These are phyloP conservation scores for Zeus faber DNA, from an alignment of 2,113 vertebrate species.

Conservation along the genomic window DNA sequence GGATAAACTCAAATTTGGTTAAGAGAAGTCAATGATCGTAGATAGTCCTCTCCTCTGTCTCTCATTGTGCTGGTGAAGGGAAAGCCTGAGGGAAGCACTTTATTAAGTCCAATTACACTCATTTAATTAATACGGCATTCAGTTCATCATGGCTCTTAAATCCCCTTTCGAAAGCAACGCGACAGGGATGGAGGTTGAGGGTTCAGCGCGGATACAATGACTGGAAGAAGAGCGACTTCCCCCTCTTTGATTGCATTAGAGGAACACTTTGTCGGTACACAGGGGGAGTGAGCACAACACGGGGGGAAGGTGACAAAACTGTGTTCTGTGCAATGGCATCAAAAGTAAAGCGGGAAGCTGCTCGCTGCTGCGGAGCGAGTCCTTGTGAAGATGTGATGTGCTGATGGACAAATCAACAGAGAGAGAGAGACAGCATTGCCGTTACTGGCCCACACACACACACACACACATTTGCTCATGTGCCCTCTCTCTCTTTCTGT, in stretches of 20 bases:
- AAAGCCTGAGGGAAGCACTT: slow-evolving; percentile 22
- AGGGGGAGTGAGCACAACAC: slow-evolving; percentile 2
- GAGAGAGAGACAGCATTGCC: background rate
- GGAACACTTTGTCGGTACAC: slow-evolving; percentile 16
- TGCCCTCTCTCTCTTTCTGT: slow-evolving; percentile 7
- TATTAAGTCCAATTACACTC: slow-evolving; percentile 26
- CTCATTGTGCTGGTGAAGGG: slow-evolving; percentile 12
- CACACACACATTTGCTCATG: slow-evolving; percentile 19
- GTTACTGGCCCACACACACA: background rate
- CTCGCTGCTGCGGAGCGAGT: slow-evolving; percentile 23
- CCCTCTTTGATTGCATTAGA: background rate
- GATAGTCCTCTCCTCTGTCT: too few relatives aligned
- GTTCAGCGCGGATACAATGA: background rate
- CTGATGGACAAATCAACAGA: slow-evolving; percentile 37
- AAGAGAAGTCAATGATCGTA: too few relatives aligned
- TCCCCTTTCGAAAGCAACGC: slow-evolving; percentile 17
- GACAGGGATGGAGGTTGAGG: background rate
- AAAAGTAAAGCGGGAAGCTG: slow-evolving; percentile 3
- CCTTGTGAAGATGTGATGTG: slow-evolving; percentile 31
- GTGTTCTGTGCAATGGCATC: background rate
- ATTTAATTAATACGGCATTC: slow-evolving; percentile 38
- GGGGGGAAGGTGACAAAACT: slow-evolving; percentile 13
- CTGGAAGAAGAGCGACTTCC: slow-evolving; percentile 5
- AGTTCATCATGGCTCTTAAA: slow-evolving; percentile 7
- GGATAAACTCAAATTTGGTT: slow-evolving; percentile 30